Base-by-base conservation (phyloP, 2,888 invertebrate species). In the Noctua fimbriata region DNA sequence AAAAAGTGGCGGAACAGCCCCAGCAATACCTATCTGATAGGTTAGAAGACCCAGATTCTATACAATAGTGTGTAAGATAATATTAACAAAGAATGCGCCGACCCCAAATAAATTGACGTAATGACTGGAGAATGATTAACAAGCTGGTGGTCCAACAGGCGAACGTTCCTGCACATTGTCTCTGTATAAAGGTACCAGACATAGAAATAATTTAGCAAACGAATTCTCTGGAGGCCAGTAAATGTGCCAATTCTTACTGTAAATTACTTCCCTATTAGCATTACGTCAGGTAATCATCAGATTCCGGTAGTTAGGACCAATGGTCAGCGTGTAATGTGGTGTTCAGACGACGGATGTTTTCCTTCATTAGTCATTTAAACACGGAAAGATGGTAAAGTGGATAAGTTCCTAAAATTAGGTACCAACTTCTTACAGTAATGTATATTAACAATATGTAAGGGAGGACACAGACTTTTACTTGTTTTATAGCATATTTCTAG, bases 231-330 rank as follows among this genome's bases (percentile, higher is more conserved):
- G 79, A 72, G 79, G 67, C 67, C 73, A 81, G 49, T 60, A 41
- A 41, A 76, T 71, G 76, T 85, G 75, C 80, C 73, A 79, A 79
- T 69, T 82, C 74, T 65, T 58, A 32, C 63, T 58, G 84, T 82
- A 82, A 82, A 82, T 80, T 80, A 44, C 36, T 84, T 82, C 81
- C 81, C 84, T 82, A 67, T 82, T 84, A 82, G 44, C 73, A 84
- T 82, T 84, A 65, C 49, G 60, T 55, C 41, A 41, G 69, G 69
- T 73, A 82, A 82, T 84, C 80, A 79, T n/a, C 58, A 73, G 58
- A 32, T 73, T 80, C 82, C 82, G 84, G 84, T 80, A 21, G 65
- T 80, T 82, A 80, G 41, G 4, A 44, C 14, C 47, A 52, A 63
- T 65, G 21, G 49, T 58, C 49, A 60, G 47, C 36, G n/a, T 16